Base-by-base conservation (phyloP, 2,888 invertebrate genomes). In the Hirtodrosophila trivittata region DNA sequence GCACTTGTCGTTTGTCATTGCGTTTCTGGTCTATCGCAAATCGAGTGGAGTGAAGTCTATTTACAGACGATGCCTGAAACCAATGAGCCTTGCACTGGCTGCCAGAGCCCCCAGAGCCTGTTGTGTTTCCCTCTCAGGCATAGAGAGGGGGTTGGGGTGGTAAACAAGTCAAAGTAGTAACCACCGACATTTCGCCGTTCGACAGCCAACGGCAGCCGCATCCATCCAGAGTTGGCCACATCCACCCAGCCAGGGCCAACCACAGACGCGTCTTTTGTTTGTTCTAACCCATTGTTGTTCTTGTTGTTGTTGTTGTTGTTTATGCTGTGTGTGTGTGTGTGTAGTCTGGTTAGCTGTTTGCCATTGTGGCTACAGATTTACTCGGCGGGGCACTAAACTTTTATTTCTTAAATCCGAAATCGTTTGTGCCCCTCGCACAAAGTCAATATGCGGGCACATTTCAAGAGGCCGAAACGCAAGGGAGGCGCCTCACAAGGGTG, bases 231-330 rank as follows among this genome's bases (percentile, higher is more conserved):
- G 43, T 30, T 37, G 18, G 65, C 42, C 66, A 16, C 25, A 47
- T 10, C 42, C 50, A 41, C 37, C 35, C 58, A 50, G 66, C 7
- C 49, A 10, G 71, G 60, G 45, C 13, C 60, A 70, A 76, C 82
- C 82, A 76, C 82, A 82, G 82, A 87, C 86, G 87, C 82, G 87
- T 87, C 87, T 87, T 86, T 87, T 82, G 86, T 82, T 87, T 87
- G 86, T 76, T 56, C 72, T 68, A 57, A 38, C 82, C 66, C 60
- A 45, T 41, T 59, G 77, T 59, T 39, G 65, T 68, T 54, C 47
- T 56, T 49, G 47, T 42, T 37, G 35, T 51, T 46, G 35, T n/a
- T 26, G 32, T 46, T 35, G 45, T 52, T 43, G 25, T 38, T 38
- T 41, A 35, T 52, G 42, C 32, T 56, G 25, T 49, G 66, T 39